phyloP scores from a whole-genome alignment of 2,888 invertebrate species.

The Volucella inflata region DNA sequence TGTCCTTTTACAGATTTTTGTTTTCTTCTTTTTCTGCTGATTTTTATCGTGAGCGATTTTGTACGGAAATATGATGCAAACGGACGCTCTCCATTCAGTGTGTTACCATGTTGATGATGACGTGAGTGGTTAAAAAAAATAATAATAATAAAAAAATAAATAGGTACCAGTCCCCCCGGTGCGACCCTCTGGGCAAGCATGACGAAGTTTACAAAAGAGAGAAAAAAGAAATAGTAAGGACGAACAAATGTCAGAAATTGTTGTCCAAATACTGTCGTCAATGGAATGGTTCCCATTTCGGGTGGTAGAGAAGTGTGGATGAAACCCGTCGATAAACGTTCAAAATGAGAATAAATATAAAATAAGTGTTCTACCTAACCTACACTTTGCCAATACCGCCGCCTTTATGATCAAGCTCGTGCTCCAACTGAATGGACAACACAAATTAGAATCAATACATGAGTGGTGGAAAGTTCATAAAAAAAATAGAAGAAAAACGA shows the following conservation, averaged over 20 bases:
- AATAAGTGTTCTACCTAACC: conserved; percentile 43
- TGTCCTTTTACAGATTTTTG: conserved; percentile 45
- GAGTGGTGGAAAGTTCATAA: conserved; percentile 32
- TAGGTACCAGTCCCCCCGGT: not conserved
- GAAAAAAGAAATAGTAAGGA: conserved; percentile 8
- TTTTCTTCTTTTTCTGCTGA: conserved; percentile 4
- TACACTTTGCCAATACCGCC: not conserved
- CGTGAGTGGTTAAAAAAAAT: conserved; percentile 9
- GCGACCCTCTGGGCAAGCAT: conserved; percentile 11
- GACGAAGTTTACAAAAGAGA: conserved; percentile 47
- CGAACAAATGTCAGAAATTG: conserved; percentile 39
- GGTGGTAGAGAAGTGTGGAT: not conserved
- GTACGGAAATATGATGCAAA: conserved; percentile 42
- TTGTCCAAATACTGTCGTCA: not conserved
- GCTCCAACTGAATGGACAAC: conserved; percentile 2
- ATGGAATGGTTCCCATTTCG: not conserved
- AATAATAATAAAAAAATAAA: too few relatives aligned
- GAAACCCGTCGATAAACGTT: conserved; percentile 65
- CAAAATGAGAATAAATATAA: conserved; percentile 71
- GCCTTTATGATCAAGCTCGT: not conserved
- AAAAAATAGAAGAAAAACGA: conserved; percentile 9
- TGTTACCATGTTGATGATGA: conserved; percentile 28
- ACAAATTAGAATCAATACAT: conserved; percentile 72
- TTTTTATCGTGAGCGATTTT: too few relatives aligned
- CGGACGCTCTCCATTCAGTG: conserved; percentile 47